Base-by-base conservation (phyloP, 1,140 invertebrate genomes). In the Lepidurus arcticus region DNA sequence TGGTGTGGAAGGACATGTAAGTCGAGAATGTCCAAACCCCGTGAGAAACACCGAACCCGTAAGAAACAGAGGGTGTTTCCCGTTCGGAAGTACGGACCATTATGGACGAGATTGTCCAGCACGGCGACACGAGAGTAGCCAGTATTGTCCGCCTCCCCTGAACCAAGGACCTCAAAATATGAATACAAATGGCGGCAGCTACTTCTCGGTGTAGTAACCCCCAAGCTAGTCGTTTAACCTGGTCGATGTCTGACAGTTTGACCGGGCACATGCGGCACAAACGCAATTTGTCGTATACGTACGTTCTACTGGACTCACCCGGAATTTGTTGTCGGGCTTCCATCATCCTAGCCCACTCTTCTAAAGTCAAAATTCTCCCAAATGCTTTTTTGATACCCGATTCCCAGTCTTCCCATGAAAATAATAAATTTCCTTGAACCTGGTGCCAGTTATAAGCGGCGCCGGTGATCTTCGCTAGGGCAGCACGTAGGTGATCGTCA, bases 201-300 rank as follows among this genome's bases (percentile, higher is more conserved):
- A 44, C 11, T 21, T 77, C 44, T 74, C 44, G 34, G n/a, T 53
- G 6, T 21, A 45, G 24, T n/a, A 77, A 21, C 11, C 76, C 76
- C 76, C 76, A 77, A n/a, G 76, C 76, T 26, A 77, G 44, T n/a
- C 76, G 6, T n/a, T 77, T 77, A 13, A 77, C 45, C 9, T 47
- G 42, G 24, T 77, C 76, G 1, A 11, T 11, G 4, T 77, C 42
- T 24, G n/a, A 13, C 11, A 77, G 8, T 24, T 77, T 26, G n/a
- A 77, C 76, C 7, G 76, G 76, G 42, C 76, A 77, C n/a, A 42
- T 42, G n/a, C 76, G 42, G 45, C 76, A 77, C 7, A 77, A n/a
- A 44, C 44, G 42, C n/a, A 45, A 34, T 43, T 77, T 77, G n/a
- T 77, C 76, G 76, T 77, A 77, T 11, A 77, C 42, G 34, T 53